These are phyloP conservation scores for Nemapogon koenigi DNA, from an alignment of 2,888 invertebrate species.

Conservation along the genomic window DNA sequence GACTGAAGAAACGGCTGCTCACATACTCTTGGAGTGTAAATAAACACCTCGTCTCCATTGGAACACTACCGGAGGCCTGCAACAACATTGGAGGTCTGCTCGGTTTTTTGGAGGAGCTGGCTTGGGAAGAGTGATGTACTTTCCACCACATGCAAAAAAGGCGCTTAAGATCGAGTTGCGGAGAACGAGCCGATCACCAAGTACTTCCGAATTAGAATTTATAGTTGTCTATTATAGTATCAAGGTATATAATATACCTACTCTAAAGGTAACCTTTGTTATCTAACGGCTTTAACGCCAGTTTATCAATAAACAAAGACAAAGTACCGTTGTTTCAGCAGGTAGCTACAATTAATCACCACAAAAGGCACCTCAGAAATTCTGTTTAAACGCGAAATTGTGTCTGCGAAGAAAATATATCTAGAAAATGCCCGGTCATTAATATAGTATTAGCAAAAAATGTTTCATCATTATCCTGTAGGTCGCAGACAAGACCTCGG, in stretches of 20 bases:
- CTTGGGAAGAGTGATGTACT: too few relatives aligned
- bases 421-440: constrained; percentile 18
- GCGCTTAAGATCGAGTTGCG: not conserved
- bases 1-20: too few relatives aligned
- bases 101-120: too few relatives aligned
- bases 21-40: too few relatives aligned
- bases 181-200: not conserved
- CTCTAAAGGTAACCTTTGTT: too few relatives aligned
- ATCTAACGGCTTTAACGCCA: too few relatives aligned
- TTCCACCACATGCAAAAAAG: too few relatives aligned
- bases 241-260: too few relatives aligned
- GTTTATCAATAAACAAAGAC: too few relatives aligned
- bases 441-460: constrained; percentile 26
- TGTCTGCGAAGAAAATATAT: not conserved
- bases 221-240: not conserved
- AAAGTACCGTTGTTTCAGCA: not conserved
- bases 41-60: too few relatives aligned
- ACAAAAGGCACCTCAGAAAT: constrained; percentile 4
- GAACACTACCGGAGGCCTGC: too few relatives aligned
- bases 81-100: too few relatives aligned
- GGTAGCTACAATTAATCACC: constrained; percentile 2
- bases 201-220: not conserved
- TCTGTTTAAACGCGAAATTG: constrained; percentile 1
- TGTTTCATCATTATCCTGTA: constrained; percentile 18
- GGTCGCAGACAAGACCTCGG: not conserved